Evolutionary conservation across 2,113 vertebrate species (phyloP).

Genomic region (Sander vitreus): DNA sequence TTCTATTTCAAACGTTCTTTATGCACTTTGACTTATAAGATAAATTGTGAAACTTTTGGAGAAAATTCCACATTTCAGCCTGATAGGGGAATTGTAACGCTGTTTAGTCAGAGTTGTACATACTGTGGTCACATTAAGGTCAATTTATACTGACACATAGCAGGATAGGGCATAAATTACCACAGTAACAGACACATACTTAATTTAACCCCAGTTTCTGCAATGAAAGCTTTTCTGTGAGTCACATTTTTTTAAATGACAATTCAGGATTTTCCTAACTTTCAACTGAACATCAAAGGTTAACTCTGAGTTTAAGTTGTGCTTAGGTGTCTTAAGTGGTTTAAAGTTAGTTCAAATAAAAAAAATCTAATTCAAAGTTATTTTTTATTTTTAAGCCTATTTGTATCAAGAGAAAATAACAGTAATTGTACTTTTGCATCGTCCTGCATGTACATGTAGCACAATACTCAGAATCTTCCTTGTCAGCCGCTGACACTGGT

Average conservation of each 20-base stretch:
- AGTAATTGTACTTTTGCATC: neutral
- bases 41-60: neutral
- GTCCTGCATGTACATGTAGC: neutral
- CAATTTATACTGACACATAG: conserved; percentile 14
- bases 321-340: no score
- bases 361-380: no score
- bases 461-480: neutral
- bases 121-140: neutral
- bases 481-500: neutral
- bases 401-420: neutral
- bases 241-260: conserved; percentile 27
- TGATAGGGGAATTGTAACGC: neutral
- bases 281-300: conserved; percentile 1
- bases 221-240: neutral
- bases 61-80: neutral
- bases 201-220: conserved; percentile 14
- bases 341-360: no score
- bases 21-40: neutral
- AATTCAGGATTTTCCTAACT: conserved; percentile 1
- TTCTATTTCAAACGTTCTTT: neutral
- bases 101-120: neutral
- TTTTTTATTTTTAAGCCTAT: neutral
- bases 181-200: conserved; percentile 9
- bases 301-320: neutral
- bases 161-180: conserved; percentile 5